Conservation (phyloP, 2,888 invertebrate species). For the Morinoia aosen region DNA sequence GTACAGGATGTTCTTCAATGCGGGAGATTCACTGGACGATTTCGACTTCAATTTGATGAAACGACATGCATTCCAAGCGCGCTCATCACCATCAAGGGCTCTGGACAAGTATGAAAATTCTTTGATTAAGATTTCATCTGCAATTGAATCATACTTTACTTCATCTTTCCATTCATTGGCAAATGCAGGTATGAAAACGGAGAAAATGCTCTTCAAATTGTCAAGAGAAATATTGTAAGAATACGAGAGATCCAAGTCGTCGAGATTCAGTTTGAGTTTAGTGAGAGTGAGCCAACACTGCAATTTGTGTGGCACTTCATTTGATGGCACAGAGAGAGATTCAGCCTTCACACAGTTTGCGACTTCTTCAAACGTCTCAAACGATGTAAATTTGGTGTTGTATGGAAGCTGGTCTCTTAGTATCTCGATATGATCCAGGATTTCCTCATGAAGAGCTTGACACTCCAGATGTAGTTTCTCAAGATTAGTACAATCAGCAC, state of each 20-base stretch:
- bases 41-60: neutral
- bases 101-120: slow-evolving; percentile 21
- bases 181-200: slow-evolving; percentile 9
- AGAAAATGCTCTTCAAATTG: slow-evolving; percentile 39
- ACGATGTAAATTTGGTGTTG: slow-evolving; percentile 24
- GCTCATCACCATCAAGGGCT: neutral
- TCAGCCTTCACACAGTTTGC: neutral
- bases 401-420: slow-evolving; percentile 13
- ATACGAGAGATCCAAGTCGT: slow-evolving; percentile 49
- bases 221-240: slow-evolving; percentile 52
- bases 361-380: neutral
- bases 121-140: slow-evolving; percentile 32
- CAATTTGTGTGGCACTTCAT: neutral
- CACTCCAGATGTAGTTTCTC: slow-evolving; percentile 46
- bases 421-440: slow-evolving; percentile 34
- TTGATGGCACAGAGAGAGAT: neutral
- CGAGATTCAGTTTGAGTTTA: slow-evolving; percentile 51
- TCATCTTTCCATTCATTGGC: slow-evolving; percentile 46
- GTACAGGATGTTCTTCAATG: neutral
- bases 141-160: slow-evolving; percentile 7
- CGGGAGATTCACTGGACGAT: neutral
- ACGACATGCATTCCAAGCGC: neutral
- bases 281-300: slow-evolving; percentile 49
- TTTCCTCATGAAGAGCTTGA: slow-evolving; percentile 39
- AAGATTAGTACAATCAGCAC: slow-evolving; percentile 3